These are phyloP conservation scores for Indicator indicator DNA, from an alignment of 2,113 vertebrate species.

Conservation along the genomic window DNA sequence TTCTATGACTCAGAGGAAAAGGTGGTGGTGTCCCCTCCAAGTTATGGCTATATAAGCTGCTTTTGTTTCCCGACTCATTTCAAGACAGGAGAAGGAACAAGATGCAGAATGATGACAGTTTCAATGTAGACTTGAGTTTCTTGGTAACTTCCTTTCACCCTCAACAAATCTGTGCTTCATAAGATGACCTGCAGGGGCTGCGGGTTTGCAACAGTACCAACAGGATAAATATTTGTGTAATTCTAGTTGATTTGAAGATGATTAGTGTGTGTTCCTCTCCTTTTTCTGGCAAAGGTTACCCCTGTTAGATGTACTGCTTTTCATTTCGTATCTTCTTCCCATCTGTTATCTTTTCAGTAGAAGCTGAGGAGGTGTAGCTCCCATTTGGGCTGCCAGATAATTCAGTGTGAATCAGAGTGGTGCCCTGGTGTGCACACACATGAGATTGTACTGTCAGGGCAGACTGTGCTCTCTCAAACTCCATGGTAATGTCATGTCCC, in stretches of 20 bases:
- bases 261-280: slow-evolving; percentile 16
- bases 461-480: background rate
- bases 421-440: background rate
- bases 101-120: background rate
- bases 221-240: slow-evolving; percentile 59
- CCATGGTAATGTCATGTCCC: background rate
- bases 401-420: background rate
- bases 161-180: background rate
- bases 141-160: background rate
- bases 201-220: background rate
- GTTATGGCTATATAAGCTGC: background rate
- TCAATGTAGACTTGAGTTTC: background rate
- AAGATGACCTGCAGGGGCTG: background rate
- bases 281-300: slow-evolving; percentile 47
- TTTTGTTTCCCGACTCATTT: background rate
- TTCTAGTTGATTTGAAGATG: slow-evolving; percentile 21
- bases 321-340: slow-evolving; percentile 38
- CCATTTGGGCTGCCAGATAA: background rate
- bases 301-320: slow-evolving; percentile 16
- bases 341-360: slow-evolving; percentile 50
- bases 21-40: background rate
- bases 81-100: background rate
- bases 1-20: background rate
- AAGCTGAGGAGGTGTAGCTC: slow-evolving; percentile 8
- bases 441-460: background rate